Conservation (phyloP, 2,888 invertebrate genomes). For the Lepidochrysops patricia region DNA sequence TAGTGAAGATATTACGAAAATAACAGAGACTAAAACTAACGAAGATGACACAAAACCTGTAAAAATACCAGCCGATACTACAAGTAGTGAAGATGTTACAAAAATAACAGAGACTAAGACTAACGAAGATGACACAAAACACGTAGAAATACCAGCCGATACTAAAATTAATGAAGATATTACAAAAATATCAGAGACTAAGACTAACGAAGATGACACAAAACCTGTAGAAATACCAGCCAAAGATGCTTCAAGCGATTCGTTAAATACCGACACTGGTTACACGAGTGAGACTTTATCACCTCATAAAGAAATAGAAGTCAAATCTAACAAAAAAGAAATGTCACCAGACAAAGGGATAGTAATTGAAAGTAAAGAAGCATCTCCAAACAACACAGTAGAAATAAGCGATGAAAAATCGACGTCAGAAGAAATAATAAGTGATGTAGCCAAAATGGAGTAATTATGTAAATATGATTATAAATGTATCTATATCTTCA, state of each 20-base stretch:
- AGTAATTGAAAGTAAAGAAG: constrained; percentile 2
- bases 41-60: not conserved
- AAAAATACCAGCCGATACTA: constrained; percentile 10
- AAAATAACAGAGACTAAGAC: not conserved
- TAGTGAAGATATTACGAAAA: constrained; percentile 12
- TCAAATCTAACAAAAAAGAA: constrained; percentile 23
- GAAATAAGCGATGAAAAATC: not conserved
- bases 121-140: constrained; percentile 1
- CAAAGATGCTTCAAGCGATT: constrained; percentile 20
- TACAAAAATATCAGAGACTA: not conserved
- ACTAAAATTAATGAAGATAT: constrained; percentile 18
- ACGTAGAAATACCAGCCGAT: constrained; percentile 13
- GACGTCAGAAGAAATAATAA: not conserved
- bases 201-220: constrained; percentile 6
- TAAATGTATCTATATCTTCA: not conserved
- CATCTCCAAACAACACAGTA: not conserved
- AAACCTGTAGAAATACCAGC: constrained; percentile 13
- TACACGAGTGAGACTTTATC: constrained; percentile 31
- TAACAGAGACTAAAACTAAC: not conserved
- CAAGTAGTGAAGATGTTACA: constrained; percentile 1
- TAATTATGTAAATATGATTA: constrained; percentile 10
- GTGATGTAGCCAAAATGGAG: constrained; percentile 14
- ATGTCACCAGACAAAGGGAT: constrained; percentile 15
- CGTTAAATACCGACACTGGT: constrained; percentile 15
- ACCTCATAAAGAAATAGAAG: constrained; percentile 26